Conservation (phyloP, 2,888 invertebrate genomes). For the Cybosia mesomella region DNA sequence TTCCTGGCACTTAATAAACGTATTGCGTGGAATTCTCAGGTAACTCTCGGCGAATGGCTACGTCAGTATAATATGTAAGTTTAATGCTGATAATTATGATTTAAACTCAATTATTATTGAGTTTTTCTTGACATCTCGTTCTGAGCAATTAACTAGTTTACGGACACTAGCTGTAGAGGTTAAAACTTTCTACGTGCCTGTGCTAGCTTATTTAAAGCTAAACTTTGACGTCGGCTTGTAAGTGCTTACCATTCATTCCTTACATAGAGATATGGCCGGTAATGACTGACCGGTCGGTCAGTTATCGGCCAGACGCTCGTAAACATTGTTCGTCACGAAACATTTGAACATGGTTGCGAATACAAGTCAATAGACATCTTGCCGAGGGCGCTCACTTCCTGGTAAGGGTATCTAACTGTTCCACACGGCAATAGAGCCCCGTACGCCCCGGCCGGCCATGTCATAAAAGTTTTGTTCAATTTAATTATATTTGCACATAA, state of each 20-base stretch:
- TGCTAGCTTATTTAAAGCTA: constrained; percentile 72
- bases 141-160: constrained; percentile 70
- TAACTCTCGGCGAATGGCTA: constrained; percentile 17
- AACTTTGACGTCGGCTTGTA: constrained; percentile 74
- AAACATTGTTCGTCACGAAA: constrained; percentile 79
- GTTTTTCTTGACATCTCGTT: constrained; percentile 62
- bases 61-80: constrained; percentile 11
- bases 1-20: constrained; percentile 29
- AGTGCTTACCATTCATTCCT: constrained; percentile 82
- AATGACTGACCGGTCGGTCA: constrained; percentile 77
- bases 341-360: constrained; percentile 79
- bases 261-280: constrained; percentile 82
- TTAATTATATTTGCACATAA: constrained; percentile 62
- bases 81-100: neutral
- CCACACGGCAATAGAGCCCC: constrained; percentile 57
- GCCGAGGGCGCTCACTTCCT: constrained; percentile 73
- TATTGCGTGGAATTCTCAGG: constrained; percentile 26
- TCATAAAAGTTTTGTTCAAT: constrained; percentile 55
- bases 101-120: neutral
- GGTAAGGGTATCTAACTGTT: constrained; percentile 64
- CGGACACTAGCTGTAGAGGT: constrained; percentile 69
- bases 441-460: constrained; percentile 40
- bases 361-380: constrained; percentile 79
- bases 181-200: constrained; percentile 73
- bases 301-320: constrained; percentile 83